These are phyloP conservation scores for Phthorimaea operculella DNA, from an alignment of 1,140 invertebrate species.

Conservation along the genomic window DNA sequence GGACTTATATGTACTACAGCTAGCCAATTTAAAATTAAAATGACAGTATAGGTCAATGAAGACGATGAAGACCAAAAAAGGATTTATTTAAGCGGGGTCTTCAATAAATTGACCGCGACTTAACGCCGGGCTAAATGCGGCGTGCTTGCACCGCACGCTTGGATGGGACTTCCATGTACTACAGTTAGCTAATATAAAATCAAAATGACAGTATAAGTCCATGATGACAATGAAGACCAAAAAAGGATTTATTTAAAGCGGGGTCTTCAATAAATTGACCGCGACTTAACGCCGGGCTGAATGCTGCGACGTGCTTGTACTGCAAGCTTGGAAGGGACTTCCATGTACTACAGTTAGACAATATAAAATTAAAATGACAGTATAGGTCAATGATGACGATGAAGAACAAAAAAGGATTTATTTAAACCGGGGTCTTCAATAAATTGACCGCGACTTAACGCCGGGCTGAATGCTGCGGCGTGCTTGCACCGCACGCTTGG, in stretches of 20 bases:
- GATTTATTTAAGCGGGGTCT: slow-evolving; percentile 1
- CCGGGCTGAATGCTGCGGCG: slow-evolving; percentile 3
- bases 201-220: no score
- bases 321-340: neutral
- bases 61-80: no score
- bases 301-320: slow-evolving; percentile 12
- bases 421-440: neutral
- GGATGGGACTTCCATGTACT: neutral
- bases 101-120: slow-evolving; percentile 16
- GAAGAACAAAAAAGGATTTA: no score
- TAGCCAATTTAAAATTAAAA: no score
- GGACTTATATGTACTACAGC: neutral
- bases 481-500: slow-evolving; percentile 9
- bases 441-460: slow-evolving; percentile 9
- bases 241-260: slow-evolving; percentile 3
- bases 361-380: no score
- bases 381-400: no score
- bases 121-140: slow-evolving; percentile 5
- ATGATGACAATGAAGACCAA: no score
- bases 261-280: slow-evolving; percentile 1
- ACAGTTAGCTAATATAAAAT: no score
- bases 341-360: neutral
- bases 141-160: slow-evolving; percentile 11
- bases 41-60: no score
- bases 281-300: slow-evolving; percentile 4